A percentile compares a stretch with the other conserved stretches of the same genome.
Conservation (phyloP, 1,140 invertebrate species). For the Dryas iulia region DNA sequence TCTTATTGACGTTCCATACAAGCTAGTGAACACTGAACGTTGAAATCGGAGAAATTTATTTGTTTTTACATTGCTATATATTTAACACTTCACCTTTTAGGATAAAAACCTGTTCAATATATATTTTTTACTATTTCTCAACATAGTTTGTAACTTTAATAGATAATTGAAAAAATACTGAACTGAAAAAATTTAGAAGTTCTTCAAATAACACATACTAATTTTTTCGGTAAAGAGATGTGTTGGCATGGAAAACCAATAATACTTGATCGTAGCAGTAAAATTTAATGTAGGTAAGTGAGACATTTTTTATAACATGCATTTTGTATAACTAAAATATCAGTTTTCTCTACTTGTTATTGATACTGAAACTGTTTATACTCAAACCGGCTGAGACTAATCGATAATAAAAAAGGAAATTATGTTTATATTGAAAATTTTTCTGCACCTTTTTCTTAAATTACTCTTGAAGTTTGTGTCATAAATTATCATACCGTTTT, state of each 20-base stretch:
- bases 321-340: too few species aligned
- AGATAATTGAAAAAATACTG: neutral
- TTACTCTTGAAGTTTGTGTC: neutral
- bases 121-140: neutral
- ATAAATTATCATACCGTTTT: neutral
- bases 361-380: neutral
- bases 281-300: conserved; percentile 44
- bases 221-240: conserved; percentile 38
- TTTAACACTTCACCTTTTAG: neutral
- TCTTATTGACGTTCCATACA: neutral
- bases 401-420: neutral
- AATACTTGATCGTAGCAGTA: conserved; percentile 8
- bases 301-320: neutral
- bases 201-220: conserved; percentile 12
- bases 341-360: neutral
- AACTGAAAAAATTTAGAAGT: conserved; percentile 3
- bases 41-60: neutral
- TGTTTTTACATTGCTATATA: neutral
- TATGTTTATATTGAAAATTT: neutral
- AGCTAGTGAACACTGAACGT: neutral
- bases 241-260: conserved; percentile 41
- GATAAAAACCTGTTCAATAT: neutral
- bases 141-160: neutral
- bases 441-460: neutral
- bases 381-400: neutral